A percentile compares a stretch with the other conserved stretches of the same genome.
These are phyloP conservation scores for Drosophila mulleri DNA, from an alignment of 2,888 invertebrate species.

Conservation along the genomic window DNA sequence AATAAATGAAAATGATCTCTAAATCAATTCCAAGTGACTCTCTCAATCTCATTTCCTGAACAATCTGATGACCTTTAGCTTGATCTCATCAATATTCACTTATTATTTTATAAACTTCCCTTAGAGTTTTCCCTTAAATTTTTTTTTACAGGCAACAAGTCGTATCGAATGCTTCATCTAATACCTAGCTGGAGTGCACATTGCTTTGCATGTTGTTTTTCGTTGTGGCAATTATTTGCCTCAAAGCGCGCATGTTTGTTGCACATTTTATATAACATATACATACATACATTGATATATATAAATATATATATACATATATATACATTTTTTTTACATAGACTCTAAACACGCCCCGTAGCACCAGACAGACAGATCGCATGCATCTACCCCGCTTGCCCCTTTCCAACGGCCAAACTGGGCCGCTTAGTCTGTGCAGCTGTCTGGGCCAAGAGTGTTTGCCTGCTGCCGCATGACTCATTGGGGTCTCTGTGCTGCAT, in stretches of 20 bases:
- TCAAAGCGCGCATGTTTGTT: conserved; percentile 70
- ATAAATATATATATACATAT: not conserved
- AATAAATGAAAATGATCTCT: not conserved
- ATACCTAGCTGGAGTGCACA: not conserved
- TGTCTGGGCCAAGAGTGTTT: conserved; percentile 67
- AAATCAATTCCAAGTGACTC: too few relatives aligned
- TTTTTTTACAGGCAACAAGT: not conserved
- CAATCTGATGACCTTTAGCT: not conserved
- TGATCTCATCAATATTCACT: not conserved
- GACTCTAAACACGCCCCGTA: conserved; percentile 64
- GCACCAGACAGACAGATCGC: conserved; percentile 72
- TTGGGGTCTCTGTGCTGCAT: conserved; percentile 65
- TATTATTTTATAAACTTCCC: not conserved
- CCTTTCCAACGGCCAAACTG: conserved; percentile 35
- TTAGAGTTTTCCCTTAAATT: too few relatives aligned
- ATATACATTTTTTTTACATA: conserved; percentile 29
- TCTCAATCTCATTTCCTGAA: not conserved
- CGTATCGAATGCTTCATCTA: conserved; percentile 21
- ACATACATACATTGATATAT: not conserved
- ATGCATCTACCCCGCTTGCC: conserved; percentile 15
- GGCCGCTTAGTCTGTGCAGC: conserved; percentile 71
- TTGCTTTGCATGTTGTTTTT: conserved; percentile 62
- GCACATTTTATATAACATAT: conserved; percentile 43
- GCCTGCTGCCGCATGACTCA: conserved; percentile 59
- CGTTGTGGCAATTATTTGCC: conserved; percentile 54